These are phyloP conservation scores for Nephrocerus scutellatus DNA, from an alignment of 2,888 invertebrate species.

Conservation along the genomic window DNA sequence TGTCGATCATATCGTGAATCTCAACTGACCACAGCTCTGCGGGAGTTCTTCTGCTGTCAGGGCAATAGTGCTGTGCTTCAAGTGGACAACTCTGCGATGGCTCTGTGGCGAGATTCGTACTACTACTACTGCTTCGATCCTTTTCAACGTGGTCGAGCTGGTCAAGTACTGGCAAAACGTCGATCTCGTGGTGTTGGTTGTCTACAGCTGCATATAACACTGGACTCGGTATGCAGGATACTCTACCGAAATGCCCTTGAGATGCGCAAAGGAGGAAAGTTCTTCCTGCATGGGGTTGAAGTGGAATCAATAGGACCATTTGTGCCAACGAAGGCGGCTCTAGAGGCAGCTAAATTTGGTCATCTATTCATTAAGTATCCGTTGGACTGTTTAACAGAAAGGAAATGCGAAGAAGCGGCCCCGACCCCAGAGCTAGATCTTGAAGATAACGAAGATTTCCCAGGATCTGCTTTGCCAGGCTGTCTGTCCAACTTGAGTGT, in stretches of 20 bases:
- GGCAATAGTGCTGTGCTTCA: conserved; percentile 47
- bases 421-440: neutral
- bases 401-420: conserved; percentile 6
- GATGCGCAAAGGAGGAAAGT: conserved; percentile 40
- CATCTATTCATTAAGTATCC: conserved; percentile 30
- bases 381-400: conserved; percentile 18
- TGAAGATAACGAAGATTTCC: conserved; percentile 1
- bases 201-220: conserved; percentile 56
- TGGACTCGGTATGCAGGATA: conserved; percentile 53
- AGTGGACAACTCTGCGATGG: conserved; percentile 55
- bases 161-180: conserved; percentile 47
- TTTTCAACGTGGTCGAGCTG: conserved; percentile 56
- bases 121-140: conserved; percentile 62
- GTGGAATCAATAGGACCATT: conserved; percentile 37
- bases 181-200: conserved; percentile 50
- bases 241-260: conserved; percentile 49
- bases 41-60: conserved; percentile 31
- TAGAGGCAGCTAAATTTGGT: too few species aligned
- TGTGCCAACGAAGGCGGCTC: conserved; percentile 26
- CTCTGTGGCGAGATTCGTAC: conserved; percentile 57
- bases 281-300: conserved; percentile 55
- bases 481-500: conserved; percentile 24
- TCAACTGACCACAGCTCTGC: conserved; percentile 31
- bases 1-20: conserved; percentile 34
- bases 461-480: too few species aligned